Evolutionary conservation across 2,113 vertebrate genomes (phyloP).

Genomic region (Ptyas mucosa): DNA sequence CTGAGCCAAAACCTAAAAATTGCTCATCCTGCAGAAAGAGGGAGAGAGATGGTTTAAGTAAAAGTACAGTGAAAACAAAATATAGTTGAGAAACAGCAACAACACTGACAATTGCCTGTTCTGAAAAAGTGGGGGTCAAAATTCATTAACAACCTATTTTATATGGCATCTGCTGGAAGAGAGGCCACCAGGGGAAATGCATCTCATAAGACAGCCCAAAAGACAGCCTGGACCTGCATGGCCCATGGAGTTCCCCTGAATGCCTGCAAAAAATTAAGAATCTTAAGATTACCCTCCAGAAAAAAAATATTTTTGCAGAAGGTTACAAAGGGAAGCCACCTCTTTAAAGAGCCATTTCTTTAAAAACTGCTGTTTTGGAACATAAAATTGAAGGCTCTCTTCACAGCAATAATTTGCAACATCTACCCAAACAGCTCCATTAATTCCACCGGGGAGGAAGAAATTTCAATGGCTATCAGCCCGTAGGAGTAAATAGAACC

Average conservation of each 20-base stretch:
- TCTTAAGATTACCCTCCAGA: not conserved
- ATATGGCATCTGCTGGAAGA: not conserved
- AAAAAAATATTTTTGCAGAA: not conserved
- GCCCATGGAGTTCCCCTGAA: not conserved
- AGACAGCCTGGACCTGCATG: too few species aligned
- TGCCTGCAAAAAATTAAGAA: not conserved
- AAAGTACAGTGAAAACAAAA: not conserved
- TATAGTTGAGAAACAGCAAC: not conserved
- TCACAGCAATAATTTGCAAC: not conserved
- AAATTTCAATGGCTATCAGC: not conserved
- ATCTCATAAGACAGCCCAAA: not conserved
- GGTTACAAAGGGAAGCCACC: not conserved
- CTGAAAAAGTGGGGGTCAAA: constrained; percentile 16
- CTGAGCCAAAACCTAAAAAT: constrained; percentile 90
- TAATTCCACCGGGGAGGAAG: not conserved
- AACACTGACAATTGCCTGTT: not conserved
- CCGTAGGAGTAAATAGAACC: not conserved
- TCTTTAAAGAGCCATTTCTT: not conserved
- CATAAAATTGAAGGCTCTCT: not conserved
- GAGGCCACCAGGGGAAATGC: not conserved
- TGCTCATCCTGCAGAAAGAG: constrained; percentile 83
- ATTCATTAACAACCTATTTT: not conserved
- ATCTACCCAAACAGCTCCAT: not conserved
- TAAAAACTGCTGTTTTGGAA: not conserved
- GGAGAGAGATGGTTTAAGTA: not conserved